Conservation (phyloP, 2,113 vertebrate genomes). For the Collichthys lucidus region DNA sequence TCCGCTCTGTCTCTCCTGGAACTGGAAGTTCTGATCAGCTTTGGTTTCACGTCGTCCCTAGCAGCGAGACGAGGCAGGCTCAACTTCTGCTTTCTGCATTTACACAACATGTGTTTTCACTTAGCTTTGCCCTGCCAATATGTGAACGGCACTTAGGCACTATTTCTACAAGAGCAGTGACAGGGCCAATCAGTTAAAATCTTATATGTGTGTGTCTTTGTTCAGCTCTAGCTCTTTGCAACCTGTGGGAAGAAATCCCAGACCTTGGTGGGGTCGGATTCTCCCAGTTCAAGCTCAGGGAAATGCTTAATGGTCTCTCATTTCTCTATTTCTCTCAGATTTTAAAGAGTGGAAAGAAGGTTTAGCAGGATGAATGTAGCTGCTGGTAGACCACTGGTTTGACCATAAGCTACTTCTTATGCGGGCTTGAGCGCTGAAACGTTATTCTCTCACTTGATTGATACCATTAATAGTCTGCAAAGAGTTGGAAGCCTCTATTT, state of each 20-base stretch:
- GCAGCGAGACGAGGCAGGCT: constrained; percentile 40
- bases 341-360: constrained; percentile 37
- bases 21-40: constrained; percentile 43
- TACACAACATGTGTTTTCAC: constrained; percentile 80
- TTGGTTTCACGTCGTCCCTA: constrained; percentile 54
- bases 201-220: constrained; percentile 39
- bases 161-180: constrained; percentile 67
- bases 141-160: constrained; percentile 48
- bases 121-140: constrained; percentile 71
- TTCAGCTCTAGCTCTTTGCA: constrained; percentile 41
- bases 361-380: constrained; percentile 19
- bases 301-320: constrained; percentile 54
- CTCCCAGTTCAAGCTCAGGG: constrained; percentile 23
- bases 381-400: constrained; percentile 10
- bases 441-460: neutral
- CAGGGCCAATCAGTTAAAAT: constrained; percentile 61
- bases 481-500: constrained; percentile 12
- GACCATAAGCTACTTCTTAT: constrained; percentile 12
- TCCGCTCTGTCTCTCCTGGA: constrained; percentile 28
- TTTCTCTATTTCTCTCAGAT: constrained; percentile 31
- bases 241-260: constrained; percentile 60
- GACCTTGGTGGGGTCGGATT: constrained; percentile 25
- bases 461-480: constrained; percentile 6
- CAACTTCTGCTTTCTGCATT: constrained; percentile 68
- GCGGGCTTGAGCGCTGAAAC: neutral